Percentiles rank a stretch among this genome's conserved stretches.
Evolutionary conservation across 2,113 vertebrate species (phyloP).

Genomic region (Rhinoptilus africanus): DNA sequence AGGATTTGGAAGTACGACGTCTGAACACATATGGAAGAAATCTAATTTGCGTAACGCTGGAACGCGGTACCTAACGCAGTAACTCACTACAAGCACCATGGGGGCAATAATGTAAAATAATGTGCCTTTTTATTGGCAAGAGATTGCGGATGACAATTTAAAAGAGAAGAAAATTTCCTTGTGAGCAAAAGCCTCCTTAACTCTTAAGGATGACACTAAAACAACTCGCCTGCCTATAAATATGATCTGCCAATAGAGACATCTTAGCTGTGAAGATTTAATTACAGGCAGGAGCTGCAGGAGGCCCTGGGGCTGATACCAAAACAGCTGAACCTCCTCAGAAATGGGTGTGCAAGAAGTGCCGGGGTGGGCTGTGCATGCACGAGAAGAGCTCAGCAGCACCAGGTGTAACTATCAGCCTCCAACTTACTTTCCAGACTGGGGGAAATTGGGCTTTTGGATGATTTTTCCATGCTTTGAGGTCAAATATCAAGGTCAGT

Average conservation of each 20-base stretch:
- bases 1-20: rapidly evolving
- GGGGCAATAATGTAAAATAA: not conserved
- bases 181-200: not conserved
- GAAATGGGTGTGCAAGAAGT: not conserved
- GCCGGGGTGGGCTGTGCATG: rapidly evolving
- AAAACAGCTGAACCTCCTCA: not conserved
- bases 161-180: not conserved
- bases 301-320: not conserved
- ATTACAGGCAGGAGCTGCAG: conserved; percentile 23
- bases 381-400: not conserved
- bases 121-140: not conserved
- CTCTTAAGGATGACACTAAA: not conserved
- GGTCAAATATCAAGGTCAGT: not conserved
- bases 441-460: not conserved
- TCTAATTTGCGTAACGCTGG: not conserved
- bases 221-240: not conserved
- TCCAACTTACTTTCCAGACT: not conserved
- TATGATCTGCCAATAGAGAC: not conserved
- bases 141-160: not conserved
- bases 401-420: not conserved
- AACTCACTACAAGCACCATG: not conserved
- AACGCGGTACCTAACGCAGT: not conserved
- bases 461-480: rapidly evolving
- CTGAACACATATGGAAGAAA: not conserved
- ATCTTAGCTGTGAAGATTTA: not conserved